Percentiles rank a stretch among this genome's conserved stretches.
Evolutionary conservation across 2,113 vertebrate genomes (phyloP).

Genomic region (Mastomys natalensis): DNA sequence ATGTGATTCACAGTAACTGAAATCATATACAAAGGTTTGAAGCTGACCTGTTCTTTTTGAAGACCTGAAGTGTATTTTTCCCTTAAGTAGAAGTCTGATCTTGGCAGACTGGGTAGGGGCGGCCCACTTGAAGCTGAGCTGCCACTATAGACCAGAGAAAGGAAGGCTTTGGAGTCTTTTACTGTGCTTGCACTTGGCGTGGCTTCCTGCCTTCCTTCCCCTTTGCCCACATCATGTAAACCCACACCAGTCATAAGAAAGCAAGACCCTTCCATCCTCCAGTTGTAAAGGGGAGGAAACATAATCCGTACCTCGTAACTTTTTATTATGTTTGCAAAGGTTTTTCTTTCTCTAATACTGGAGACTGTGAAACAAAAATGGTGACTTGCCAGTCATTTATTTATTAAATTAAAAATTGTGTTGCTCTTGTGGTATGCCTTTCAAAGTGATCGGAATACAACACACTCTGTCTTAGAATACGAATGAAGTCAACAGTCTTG

Average conservation of each 20-base stretch:
- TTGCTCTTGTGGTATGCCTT: constrained; percentile 30
- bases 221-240: background rate
- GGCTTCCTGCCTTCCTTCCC: background rate
- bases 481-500: constrained; percentile 53
- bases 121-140: background rate
- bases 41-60: background rate
- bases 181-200: background rate
- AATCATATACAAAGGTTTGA: background rate
- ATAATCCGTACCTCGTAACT: background rate
- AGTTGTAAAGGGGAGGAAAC: constrained; percentile 11
- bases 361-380: background rate
- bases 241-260: background rate
- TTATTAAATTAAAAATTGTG: background rate
- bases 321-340: constrained; percentile 46
- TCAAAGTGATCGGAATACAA: constrained; percentile 14
- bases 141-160: background rate
- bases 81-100: background rate
- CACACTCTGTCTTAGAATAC: background rate
- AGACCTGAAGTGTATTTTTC: background rate
- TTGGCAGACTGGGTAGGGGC: background rate
- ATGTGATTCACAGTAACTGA: background rate
- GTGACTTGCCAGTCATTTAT: background rate
- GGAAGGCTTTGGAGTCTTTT: background rate
- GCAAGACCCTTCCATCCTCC: background rate
- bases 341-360: background rate